A percentile compares a stretch with the other conserved stretches of the same genome.
Evolutionary conservation across 2,888 invertebrate genomes (phyloP).

Genomic region (Piscicola geometra): DNA sequence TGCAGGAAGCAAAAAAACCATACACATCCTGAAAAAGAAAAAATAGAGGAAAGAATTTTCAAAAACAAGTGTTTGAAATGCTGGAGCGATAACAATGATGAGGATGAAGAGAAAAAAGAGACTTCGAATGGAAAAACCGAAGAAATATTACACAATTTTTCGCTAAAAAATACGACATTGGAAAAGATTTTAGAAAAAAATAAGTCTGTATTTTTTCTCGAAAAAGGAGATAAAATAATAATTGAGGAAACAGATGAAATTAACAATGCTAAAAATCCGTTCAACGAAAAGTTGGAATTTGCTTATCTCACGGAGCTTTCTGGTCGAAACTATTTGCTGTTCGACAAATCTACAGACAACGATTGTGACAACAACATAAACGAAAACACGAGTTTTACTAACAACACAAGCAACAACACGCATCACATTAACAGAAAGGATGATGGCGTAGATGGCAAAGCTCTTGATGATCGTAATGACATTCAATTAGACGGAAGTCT

Average conservation of each 20-base stretch:
- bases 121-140: not conserved
- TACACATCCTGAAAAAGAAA: too few species aligned
- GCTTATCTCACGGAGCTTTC: not conserved
- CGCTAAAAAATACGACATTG: not conserved
- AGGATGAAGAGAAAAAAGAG: not conserved
- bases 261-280: not conserved
- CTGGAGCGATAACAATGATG: not conserved
- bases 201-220: not conserved
- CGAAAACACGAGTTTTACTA: not conserved
- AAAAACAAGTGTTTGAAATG: not conserved
- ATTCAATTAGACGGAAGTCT: too few species aligned
- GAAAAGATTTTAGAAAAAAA: not conserved
- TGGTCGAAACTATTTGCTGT: not conserved
- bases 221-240: not conserved
- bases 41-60: not conserved
- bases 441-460: too few species aligned
- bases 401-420: not conserved
- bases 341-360: not conserved
- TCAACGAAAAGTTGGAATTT: not conserved
- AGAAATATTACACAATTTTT: not conserved
- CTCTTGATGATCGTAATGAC: too few species aligned
- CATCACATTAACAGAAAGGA: not conserved
- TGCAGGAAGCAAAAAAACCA: too few species aligned
- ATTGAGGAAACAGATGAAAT: not conserved
- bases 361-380: not conserved